Evolutionary conservation across 1,140 invertebrate genomes (phyloP).

Genomic region (Drosophila auraria): DNA sequence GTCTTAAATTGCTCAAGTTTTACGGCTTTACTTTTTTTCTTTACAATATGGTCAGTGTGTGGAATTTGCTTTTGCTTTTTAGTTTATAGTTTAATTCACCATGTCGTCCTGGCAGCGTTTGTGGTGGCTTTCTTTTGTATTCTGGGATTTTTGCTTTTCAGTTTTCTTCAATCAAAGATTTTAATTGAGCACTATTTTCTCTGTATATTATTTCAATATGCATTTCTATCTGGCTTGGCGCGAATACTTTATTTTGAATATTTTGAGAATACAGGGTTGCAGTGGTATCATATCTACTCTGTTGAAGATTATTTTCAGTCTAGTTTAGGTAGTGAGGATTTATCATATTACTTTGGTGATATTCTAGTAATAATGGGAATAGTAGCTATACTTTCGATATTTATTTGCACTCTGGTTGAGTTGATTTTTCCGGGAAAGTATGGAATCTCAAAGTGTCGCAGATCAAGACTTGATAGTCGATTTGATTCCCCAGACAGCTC

Average conservation of each 20-base stretch:
- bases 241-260: conserved; percentile 4
- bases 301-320: no score
- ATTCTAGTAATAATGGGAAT: conserved; percentile 8
- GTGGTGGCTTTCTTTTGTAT: conserved; percentile 1
- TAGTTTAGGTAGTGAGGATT: neutral
- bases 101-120: neutral
- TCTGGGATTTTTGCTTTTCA: neutral
- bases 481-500: neutral
- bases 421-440: conserved; percentile 21
- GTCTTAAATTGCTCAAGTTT: conserved; percentile 27
- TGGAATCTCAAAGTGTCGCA: neutral
- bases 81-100: conserved; percentile 9
- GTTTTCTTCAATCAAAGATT: neutral
- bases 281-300: neutral
- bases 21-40: conserved; percentile 6
- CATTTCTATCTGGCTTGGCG: conserved; percentile 1
- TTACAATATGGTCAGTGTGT: conserved; percentile 14
- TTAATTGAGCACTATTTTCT: neutral
- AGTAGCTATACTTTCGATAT: neutral
- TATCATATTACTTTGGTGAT: neutral
- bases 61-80: conserved; percentile 30
- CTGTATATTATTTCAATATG: conserved; percentile 15
- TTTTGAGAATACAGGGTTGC: neutral
- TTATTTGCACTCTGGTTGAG: neutral
- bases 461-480: no score